Evolutionary conservation across 2,113 vertebrate genomes (phyloP), one percentile per base, ranked within the genome.

Genomic region (Urocolius indicus): DNA sequence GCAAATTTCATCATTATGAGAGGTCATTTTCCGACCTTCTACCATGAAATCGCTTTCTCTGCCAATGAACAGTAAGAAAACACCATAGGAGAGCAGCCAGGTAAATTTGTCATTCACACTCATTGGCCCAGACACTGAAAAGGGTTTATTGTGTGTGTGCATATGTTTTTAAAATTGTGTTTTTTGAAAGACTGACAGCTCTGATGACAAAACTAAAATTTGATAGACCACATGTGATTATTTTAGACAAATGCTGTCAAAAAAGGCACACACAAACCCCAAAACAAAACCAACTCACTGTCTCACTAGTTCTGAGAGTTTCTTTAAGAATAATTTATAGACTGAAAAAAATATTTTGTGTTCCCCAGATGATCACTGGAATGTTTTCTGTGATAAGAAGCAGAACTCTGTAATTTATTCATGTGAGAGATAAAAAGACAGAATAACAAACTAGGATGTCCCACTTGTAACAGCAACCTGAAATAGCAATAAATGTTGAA

Each of bases 21-120:
- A 97, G 98, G 98, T 98, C 98, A 99, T 99, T 99, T 99, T 98
- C 98, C 98, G 98, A 99, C 98, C 98, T 98, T 98, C 97, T 98
- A 98, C 98, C 98, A 98, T 98, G 96, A 99, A 99, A 99, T 99
- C 98, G 96, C 97, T 98, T 98, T 98, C 98, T 98, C 97, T 98
- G 96, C 96, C 98, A 97, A 96, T 96, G 97, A 98, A 95, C 98
- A 97, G 95, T 93, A 95, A 96, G 95, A 95, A 98, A 97, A 96
- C 91, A 96, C 93, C 74, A 49, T 92, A 97, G 97, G 96, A 98
- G 79, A 94, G 84, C 69, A 93, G 61, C 76, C 92, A 75, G 77
- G 78, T 75, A 34, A 90, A 94, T 97, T 98, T 97, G 94, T 97
- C 97, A 97, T 96, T 97, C 93, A 95, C 75, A 94, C 77, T 90